phyloP scores from a whole-genome alignment of 2,888 invertebrate species.

The Tipula lateralis region DNA sequence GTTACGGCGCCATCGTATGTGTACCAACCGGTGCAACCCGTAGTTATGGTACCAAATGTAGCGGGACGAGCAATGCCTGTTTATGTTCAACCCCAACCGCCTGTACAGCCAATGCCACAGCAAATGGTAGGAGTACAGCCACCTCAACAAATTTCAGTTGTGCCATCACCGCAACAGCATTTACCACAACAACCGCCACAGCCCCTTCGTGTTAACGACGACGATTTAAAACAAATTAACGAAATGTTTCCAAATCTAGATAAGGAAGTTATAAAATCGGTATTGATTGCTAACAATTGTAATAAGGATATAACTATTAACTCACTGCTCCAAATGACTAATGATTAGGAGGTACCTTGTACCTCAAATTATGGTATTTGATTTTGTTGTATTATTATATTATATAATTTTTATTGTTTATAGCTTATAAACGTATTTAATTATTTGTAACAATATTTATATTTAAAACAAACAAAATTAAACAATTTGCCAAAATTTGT shows the following conservation, averaged over 20 bases:
- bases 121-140: slow-evolving; percentile 40
- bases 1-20: slow-evolving; percentile 45
- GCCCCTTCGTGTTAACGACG: slow-evolving; percentile 50
- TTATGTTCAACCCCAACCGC: slow-evolving; percentile 38
- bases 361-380: neutral
- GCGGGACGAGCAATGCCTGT: slow-evolving; percentile 42
- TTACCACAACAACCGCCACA: slow-evolving; percentile 40
- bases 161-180: slow-evolving; percentile 39
- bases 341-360: slow-evolving; percentile 43
- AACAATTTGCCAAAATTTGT: neutral
- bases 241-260: slow-evolving; percentile 98
- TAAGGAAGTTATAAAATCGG: slow-evolving; percentile 84
- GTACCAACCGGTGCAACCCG: slow-evolving; percentile 50
- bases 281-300: slow-evolving; percentile 82
- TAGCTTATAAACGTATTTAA: neutral
- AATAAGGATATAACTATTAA: slow-evolving; percentile 89
- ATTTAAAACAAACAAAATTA: neutral
- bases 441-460: neutral
- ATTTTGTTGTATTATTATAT: neutral
- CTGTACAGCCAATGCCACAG: slow-evolving; percentile 39
- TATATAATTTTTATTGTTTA: neutral
- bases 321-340: slow-evolving; percentile 81
- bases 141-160: slow-evolving; percentile 35
- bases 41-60: slow-evolving; percentile 64
- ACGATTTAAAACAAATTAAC: slow-evolving; percentile 63